phyloP scores from a whole-genome alignment of 1,140 invertebrate genomes.

The Platyscapa corneri region DNA sequence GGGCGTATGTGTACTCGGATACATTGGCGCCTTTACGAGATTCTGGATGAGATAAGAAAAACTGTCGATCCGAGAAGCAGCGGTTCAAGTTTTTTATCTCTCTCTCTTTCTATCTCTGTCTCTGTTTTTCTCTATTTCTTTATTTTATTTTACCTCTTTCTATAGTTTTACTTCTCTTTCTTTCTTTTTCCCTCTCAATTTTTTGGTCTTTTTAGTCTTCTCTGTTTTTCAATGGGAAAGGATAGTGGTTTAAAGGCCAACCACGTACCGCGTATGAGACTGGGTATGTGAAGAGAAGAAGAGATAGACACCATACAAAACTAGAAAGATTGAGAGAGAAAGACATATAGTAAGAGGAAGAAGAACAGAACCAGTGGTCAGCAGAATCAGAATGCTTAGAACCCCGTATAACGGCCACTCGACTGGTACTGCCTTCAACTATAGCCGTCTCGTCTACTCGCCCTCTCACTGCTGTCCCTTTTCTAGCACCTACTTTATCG shows the following conservation, averaged over 20 bases:
- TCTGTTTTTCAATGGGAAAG: constrained; percentile 30
- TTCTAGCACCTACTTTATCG: constrained; percentile 4
- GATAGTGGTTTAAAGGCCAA: constrained; percentile 63
- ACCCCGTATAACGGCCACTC: constrained; percentile 67
- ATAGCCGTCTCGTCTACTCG: constrained; percentile 16
- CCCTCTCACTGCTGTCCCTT: neutral
- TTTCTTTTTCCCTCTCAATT: neutral
- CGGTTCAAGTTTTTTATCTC: constrained; percentile 23
- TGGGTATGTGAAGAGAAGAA: neutral
- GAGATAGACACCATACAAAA: constrained; percentile 1
- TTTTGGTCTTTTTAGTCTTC: neutral
- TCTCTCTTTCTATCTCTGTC: neutral
- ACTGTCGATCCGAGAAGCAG: constrained; percentile 46
- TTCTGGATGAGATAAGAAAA: constrained; percentile 48
- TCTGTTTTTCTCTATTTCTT: neutral
- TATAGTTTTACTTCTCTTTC: neutral
- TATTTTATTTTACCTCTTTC: neutral
- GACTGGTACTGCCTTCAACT: constrained; percentile 51
- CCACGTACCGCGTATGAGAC: constrained; percentile 57
- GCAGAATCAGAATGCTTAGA: constrained; percentile 69
- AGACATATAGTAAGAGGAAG: constrained; percentile 14
- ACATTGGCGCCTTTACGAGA: neutral
- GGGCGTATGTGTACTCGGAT: neutral
- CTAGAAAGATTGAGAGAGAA: constrained; percentile 21
- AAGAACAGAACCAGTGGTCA: constrained; percentile 59